Percentiles rank a stretch among this genome's conserved stretches.
These are phyloP conservation scores for Heliconius cydno DNA, from an alignment of 2,888 invertebrate species.

Conservation along the genomic window DNA sequence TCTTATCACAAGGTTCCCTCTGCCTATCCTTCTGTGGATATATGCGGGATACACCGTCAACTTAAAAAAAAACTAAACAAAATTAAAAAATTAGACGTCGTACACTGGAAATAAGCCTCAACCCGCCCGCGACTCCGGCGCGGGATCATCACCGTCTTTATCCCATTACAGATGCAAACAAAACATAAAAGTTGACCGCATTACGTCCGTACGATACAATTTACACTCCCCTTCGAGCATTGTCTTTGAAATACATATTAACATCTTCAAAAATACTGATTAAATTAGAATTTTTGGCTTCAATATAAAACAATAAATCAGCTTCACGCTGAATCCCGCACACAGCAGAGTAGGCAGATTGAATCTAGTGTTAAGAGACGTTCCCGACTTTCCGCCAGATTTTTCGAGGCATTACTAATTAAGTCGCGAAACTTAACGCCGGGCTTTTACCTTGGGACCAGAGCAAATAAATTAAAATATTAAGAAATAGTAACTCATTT, in stretches of 20 bases:
- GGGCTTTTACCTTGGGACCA: not conserved
- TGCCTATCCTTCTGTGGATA: not conserved
- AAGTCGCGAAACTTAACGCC: not conserved
- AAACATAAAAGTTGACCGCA: conserved; percentile 43
- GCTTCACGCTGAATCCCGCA: not conserved
- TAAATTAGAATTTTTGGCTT: not conserved
- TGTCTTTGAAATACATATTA: conserved; percentile 11
- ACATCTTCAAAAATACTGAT: not conserved
- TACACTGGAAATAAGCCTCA: conserved; percentile 50
- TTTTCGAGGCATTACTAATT: not conserved
- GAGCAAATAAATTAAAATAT: too few relatives aligned
- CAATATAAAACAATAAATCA: not conserved
- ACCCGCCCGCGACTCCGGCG: conserved; percentile 54
- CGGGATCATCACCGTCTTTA: conserved; percentile 63
- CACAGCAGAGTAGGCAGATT: not conserved
- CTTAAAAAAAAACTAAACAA: not conserved
- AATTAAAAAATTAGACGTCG: not conserved
- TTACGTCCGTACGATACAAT: conserved; percentile 32
- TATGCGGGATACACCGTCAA: too few relatives aligned
- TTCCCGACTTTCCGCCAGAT: not conserved
- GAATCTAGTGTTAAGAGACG: not conserved
- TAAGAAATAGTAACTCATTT: not conserved
- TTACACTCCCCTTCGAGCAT: conserved; percentile 14
- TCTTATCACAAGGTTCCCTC: too few relatives aligned
- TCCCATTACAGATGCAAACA: conserved; percentile 58